Evolutionary conservation across 2,113 vertebrate species (phyloP), one percentile per base, ranked within the genome.

Genomic region (Anguilla japonica): DNA sequence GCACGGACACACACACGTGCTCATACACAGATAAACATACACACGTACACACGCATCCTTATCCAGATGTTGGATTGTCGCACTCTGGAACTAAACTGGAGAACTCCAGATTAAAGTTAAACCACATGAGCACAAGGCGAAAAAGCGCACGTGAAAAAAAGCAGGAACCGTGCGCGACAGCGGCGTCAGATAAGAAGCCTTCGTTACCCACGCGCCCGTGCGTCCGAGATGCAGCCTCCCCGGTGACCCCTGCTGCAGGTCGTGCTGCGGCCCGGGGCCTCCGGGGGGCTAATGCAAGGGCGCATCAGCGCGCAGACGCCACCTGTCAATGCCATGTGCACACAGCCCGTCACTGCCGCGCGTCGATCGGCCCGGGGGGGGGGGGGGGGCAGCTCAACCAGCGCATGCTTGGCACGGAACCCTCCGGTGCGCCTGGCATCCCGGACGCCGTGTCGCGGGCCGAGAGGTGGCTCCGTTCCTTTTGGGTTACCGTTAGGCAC

Each of bases 261-360:
- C 67, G 67, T 11, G 56, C 50, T 6, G 26, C 4, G 56, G 29
- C 6, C 15, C 82, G 39, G 20, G 41, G 16, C 9, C 67, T 85
- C 60, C 41, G 22, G 41, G 83, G 11, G 43, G 40, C 57, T 82
- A 83, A 82, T 82, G 82, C 53, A 89, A 87, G n/a, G 43, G 43
- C 43, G 43, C 43, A 85, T 82, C 80, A 82, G 79, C 81, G 83
- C 83, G 79, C 88, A 84, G 53, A 80, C 83, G 84, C 34, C 84
- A 75, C 60, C 86, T 90, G 90, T 88, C 91, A 91, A 86, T 89
- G 89, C 90, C 88, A 91, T 90, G 86, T 89, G 57, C 86, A 67
- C 88, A 78, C 18, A 84, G 86, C 86, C 88, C 81, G 87, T 94
- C 90, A 90, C 81, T 81, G 20, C 60, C 43, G 63, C 34, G 60